Evolutionary conservation across 1,140 invertebrate species (phyloP).

Genomic region (Muscidifurax raptorellus): DNA sequence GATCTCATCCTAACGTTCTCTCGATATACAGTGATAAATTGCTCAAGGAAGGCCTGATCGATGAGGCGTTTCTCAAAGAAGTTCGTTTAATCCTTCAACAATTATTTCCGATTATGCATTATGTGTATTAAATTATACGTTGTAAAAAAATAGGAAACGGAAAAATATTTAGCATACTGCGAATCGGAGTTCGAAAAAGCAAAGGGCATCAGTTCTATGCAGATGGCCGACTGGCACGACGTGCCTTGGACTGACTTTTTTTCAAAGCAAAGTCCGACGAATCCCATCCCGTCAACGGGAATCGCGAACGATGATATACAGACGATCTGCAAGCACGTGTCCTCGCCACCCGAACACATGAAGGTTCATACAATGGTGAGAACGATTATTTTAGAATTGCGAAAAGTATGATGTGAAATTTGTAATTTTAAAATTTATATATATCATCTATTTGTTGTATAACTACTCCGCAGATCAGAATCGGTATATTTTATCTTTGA

Average conservation of each 20-base stretch:
- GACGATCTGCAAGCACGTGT: conserved; percentile 78
- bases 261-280: conserved; percentile 75
- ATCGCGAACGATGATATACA: conserved; percentile 56
- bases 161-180: conserved; percentile 73
- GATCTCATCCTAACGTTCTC: conserved; percentile 79
- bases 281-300: conserved; percentile 68
- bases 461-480: too few relatives aligned
- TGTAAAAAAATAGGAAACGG: conserved; percentile 50
- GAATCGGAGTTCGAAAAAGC: conserved; percentile 86
- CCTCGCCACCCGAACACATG: conserved; percentile 80
- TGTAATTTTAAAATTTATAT: too few relatives aligned
- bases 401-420: too few relatives aligned
- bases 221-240: conserved; percentile 89
- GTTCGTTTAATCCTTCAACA: conserved; percentile 62
- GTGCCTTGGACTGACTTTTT: conserved; percentile 88
- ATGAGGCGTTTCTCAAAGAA: conserved; percentile 82
- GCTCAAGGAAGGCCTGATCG: conserved; percentile 84
- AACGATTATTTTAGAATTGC: too few relatives aligned
- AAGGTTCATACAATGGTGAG: conserved; percentile 72
- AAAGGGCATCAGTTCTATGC: conserved; percentile 80
- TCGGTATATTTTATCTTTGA: too few relatives aligned
- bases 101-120: not conserved
- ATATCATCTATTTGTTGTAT: too few relatives aligned
- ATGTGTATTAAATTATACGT: not conserved
- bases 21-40: conserved; percentile 86